phyloP scores from a whole-genome alignment of 64 coral and sea anemone species.

The Astreopora myriophthalma region DNA sequence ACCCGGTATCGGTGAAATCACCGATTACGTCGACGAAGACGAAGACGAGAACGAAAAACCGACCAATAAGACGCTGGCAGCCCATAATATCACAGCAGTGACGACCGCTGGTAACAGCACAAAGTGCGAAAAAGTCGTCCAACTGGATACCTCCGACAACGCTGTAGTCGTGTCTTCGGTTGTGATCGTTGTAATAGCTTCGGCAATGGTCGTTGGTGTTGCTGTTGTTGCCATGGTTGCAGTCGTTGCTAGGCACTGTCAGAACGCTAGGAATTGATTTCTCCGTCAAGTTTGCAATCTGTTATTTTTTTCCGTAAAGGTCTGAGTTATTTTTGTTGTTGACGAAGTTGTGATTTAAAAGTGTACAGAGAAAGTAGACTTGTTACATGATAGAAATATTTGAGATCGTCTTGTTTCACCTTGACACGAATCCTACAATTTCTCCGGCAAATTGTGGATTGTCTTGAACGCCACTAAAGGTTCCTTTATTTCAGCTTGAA shows the following conservation, averaged over 20 bases:
- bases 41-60: slow-evolving; percentile 57
- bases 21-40: slow-evolving; percentile 61
- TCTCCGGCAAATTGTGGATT: too few species aligned
- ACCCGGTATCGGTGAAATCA: slow-evolving; percentile 3
- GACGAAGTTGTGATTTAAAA: neutral
- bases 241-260: slow-evolving; percentile 98
- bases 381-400: neutral
- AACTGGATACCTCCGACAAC: slow-evolving; percentile 98
- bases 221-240: slow-evolving; percentile 99
- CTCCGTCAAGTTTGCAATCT: neutral
- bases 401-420: neutral
- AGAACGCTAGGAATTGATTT: slow-evolving; percentile 73
- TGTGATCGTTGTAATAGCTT: slow-evolving; percentile 98
- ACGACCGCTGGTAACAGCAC: slow-evolving; percentile 73
- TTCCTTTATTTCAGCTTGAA: too few species aligned
- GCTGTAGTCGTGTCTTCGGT: slow-evolving; percentile 99
- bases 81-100: slow-evolving; percentile 84
- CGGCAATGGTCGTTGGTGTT: slow-evolving; percentile 99
- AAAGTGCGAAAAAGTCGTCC: slow-evolving; percentile 94
- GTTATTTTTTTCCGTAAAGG: neutral
- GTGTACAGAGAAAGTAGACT: slow-evolving; percentile 2
- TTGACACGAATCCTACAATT: neutral
- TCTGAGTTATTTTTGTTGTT: slow-evolving; percentile 22
- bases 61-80: slow-evolving; percentile 69
- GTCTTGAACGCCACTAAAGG: too few species aligned